Base-by-base conservation (phyloP, 2,888 invertebrate genomes). In the Torymus auratus region DNA sequence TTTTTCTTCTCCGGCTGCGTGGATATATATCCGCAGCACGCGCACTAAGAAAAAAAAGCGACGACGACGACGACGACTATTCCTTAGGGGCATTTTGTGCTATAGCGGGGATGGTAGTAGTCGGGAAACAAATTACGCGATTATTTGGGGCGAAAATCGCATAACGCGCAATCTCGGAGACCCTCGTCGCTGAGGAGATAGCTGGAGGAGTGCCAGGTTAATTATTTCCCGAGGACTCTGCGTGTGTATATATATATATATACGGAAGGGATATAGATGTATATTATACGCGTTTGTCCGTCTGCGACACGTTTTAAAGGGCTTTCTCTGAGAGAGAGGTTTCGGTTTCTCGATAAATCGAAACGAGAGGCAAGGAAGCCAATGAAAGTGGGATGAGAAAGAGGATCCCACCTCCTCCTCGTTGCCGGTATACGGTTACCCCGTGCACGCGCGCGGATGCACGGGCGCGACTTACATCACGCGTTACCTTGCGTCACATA, bases 271-370 rank as follows among this genome's bases (percentile, higher is more conserved):
- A 28, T 28, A 28, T 28, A 28, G 3, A 28, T 28, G 3, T 28
- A 28, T 28, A 28, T 28, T 28, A 5, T 28, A 28, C 0, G 7
- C 7, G 28, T 28, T 64, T 50, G 68, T 41, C 56, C 61, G 71
- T 52, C 58, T 53, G 58, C 17, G 20, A 20, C 56, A 58, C 20
- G 58, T 71, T 73, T 80, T 67, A 62, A 76, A 78, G 53, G 82
- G 82, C 82, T 82, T 81, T 82, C 62, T 28, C 28, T 3, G 28
- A 28, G 28, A 28, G 28, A 28, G 28, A 28, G 28, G 88, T 89
- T 90, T 88, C 88, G 89, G 88, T 91, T 90, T 89, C 90, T 88
- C 90, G 88, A 90, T 90, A 90, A 90, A 90, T 90, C 90, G 90
- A 90, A 91, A 90, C 77, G 76, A 85, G 28, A 28, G 28, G 81